phyloP scores from a whole-genome alignment of 2,888 invertebrate species.

The Malacosoma neustria region DNA sequence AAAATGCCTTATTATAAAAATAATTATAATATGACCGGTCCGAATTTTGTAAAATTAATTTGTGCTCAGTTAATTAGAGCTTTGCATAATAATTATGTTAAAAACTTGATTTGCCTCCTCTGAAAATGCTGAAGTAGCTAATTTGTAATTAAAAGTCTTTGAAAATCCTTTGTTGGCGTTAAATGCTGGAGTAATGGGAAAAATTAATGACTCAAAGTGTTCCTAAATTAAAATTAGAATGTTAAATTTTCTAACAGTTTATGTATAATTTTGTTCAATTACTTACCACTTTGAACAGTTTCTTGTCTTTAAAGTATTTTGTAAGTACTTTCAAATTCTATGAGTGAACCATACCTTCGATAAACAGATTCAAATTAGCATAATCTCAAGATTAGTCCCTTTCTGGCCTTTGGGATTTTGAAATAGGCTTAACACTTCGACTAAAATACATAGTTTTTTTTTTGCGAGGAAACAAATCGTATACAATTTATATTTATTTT shows the following conservation, averaged over 20 bases:
- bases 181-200: constrained; percentile 30
- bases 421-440: constrained; percentile 9
- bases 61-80: constrained; percentile 49
- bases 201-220: constrained; percentile 17
- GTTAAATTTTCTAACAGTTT: constrained; percentile 12
- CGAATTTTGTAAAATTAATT: constrained; percentile 25
- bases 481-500: no score
- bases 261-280: constrained; percentile 8
- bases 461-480: no score
- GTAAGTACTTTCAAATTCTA: not conserved
- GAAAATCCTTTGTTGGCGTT: constrained; percentile 41
- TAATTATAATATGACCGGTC: constrained; percentile 2
- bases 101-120: constrained; percentile 38
- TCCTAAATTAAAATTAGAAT: constrained; percentile 19
- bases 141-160: constrained; percentile 56
- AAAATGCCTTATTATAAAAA: not conserved
- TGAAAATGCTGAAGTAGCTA: constrained; percentile 42
- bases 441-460: no score
- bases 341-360: constrained; percentile 10
- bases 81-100: constrained; percentile 57
- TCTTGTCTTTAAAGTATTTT: not conserved
- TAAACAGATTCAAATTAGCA: constrained; percentile 35
- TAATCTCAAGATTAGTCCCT: constrained; percentile 31
- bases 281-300: constrained; percentile 7
- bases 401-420: constrained; percentile 7